Conservation (phyloP, 2,113 vertebrate species). For the Bubo bubo region DNA sequence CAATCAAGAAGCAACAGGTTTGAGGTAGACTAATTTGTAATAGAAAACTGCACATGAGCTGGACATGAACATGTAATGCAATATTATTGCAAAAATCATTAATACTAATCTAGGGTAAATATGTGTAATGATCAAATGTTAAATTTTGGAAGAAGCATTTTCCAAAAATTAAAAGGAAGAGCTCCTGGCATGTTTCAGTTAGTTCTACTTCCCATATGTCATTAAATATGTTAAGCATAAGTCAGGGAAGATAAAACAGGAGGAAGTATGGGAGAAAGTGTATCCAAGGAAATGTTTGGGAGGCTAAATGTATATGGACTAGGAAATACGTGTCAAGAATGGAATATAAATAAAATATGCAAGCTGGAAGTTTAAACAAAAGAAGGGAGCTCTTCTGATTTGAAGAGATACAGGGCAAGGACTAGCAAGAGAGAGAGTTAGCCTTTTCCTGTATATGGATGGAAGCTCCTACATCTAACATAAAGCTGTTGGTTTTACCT, state of each 20-base stretch:
- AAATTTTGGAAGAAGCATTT: not conserved
- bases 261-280: not conserved
- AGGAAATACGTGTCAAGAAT: not conserved
- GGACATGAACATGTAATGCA: not conserved
- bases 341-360: not conserved
- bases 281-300: not conserved
- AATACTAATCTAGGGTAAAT: not conserved
- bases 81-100: not conserved
- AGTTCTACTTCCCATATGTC: not conserved
- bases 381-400: not conserved
- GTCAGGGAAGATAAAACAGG: not conserved
- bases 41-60: not conserved
- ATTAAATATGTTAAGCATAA: not conserved
- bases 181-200: not conserved
- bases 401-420: not conserved
- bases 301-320: not conserved
- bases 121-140: not conserved
- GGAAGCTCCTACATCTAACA: not conserved
- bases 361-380: not conserved
- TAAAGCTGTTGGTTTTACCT: not conserved
- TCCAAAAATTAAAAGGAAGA: not conserved
- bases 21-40: not conserved
- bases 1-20: not conserved
- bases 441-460: not conserved
- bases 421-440: not conserved